Conservation (phyloP, 1,140 invertebrate species). For the Lepidurus packardi region DNA sequence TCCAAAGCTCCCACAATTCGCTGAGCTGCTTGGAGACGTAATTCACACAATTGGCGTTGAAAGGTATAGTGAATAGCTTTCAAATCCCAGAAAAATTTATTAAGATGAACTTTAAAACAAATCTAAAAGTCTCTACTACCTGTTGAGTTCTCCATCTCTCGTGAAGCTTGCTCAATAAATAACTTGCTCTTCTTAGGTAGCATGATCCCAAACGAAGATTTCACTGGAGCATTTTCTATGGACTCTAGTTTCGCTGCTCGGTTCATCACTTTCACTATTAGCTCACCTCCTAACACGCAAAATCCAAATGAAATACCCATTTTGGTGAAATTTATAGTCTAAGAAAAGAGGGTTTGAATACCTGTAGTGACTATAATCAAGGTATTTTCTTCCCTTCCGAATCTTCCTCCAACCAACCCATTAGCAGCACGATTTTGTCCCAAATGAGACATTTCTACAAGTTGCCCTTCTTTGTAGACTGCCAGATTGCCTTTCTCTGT, state of each 20-base stretch:
- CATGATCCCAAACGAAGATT: not conserved
- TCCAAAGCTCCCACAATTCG: not conserved
- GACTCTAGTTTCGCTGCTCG: not conserved
- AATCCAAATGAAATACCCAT: not conserved
- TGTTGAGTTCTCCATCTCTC: not conserved
- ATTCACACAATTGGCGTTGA: not conserved
- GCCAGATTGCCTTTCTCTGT: not conserved
- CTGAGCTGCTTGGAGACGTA: not conserved
- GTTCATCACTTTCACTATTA: not conserved
- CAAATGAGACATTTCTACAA: not conserved
- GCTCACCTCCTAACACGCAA: not conserved
- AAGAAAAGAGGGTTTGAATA: not conserved
- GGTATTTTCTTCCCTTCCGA: not conserved
- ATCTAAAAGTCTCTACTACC: not conserved
- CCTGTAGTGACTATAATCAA: not conserved
- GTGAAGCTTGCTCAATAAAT: not conserved
- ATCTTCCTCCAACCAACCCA: not conserved
- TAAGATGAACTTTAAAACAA: too few species aligned
- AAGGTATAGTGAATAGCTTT: not conserved
- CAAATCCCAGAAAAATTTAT: not conserved
- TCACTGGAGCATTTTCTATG: not conserved
- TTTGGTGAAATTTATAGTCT: not conserved
- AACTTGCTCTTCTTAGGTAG: slow-evolving; percentile 1
- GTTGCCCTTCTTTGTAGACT: not conserved
- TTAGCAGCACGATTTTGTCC: not conserved